Evolutionary conservation across 1,140 invertebrate species (phyloP).

Genomic region (Oryzaephilus surinamensis): DNA sequence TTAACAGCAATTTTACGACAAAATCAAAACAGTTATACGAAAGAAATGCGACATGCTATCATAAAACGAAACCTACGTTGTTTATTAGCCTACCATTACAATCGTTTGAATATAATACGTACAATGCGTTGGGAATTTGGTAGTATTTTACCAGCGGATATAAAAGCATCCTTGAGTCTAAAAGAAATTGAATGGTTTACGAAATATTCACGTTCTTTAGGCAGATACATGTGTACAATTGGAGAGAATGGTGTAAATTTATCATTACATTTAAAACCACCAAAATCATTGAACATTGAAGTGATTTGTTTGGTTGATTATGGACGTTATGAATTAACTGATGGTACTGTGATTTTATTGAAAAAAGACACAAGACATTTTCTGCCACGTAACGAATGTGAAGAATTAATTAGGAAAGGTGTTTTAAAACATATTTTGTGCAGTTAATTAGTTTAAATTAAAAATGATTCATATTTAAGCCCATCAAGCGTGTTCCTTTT

Average conservation of each 20-base stretch:
- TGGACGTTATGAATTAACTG: constrained; percentile 87
- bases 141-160: constrained; percentile 74
- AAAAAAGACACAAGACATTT: constrained; percentile 91
- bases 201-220: constrained; percentile 76
- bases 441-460: too few relatives aligned
- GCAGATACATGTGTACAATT: constrained; percentile 80
- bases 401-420: constrained; percentile 85
- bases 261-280: constrained; percentile 78
- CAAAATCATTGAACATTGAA: constrained; percentile 86
- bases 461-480: too few relatives aligned
- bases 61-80: constrained; percentile 84
- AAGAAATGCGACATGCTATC: constrained; percentile 73
- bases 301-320: constrained; percentile 83
- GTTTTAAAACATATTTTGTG: constrained; percentile 79
- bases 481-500: too few relatives aligned
- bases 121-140: constrained; percentile 90
- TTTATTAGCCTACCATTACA: constrained; percentile 79
- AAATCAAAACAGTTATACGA: constrained; percentile 33
- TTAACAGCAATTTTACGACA: neutral
- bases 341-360: constrained; percentile 78
- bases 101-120: constrained; percentile 67
- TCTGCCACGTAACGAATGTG: constrained; percentile 76
- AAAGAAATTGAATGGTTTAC: constrained; percentile 80
- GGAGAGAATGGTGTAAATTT: constrained; percentile 76
- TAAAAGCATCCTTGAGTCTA: constrained; percentile 69